Conservation (phyloP, 2,888 invertebrate genomes). For the Leptopterna dolabrata region DNA sequence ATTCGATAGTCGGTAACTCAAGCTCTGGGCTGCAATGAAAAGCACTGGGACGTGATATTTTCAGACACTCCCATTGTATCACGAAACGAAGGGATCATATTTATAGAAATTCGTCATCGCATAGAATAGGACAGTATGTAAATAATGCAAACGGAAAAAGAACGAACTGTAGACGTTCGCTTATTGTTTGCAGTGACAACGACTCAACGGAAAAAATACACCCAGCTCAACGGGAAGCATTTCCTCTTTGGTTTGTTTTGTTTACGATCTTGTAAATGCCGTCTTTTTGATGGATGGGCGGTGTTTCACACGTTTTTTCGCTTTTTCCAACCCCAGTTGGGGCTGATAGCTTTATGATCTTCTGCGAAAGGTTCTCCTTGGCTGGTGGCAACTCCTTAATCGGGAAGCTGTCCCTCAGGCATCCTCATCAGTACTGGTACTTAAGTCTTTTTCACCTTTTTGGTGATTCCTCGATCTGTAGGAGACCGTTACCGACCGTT, state of each 20-base stretch:
- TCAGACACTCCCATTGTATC: too few species aligned
- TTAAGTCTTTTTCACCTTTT: neutral
- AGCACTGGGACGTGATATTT: too few species aligned
- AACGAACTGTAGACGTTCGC: neutral
- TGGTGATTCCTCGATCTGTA: neutral
- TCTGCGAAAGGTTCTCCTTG: neutral
- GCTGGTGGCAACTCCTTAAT: constrained; percentile 22
- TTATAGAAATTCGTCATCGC: too few species aligned
- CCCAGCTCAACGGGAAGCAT: neutral
- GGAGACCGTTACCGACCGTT: neutral
- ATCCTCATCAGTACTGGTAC: neutral
- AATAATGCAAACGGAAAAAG: neutral
- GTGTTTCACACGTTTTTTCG: neutral
- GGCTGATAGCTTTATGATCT: neutral
- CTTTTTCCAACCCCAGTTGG: neutral
- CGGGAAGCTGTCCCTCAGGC: neutral
- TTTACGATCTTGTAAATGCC: neutral
- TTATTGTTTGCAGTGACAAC: neutral
- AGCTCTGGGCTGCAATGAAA: too few species aligned
- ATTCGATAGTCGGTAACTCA: too few species aligned
- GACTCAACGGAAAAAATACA: neutral
- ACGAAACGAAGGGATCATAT: too few species aligned
- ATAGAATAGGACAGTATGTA: neutral
- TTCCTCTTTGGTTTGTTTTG: neutral
- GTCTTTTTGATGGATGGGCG: neutral